phyloP scores from a whole-genome alignment of 2,888 invertebrate species.

The Xestia sexstrigata region DNA sequence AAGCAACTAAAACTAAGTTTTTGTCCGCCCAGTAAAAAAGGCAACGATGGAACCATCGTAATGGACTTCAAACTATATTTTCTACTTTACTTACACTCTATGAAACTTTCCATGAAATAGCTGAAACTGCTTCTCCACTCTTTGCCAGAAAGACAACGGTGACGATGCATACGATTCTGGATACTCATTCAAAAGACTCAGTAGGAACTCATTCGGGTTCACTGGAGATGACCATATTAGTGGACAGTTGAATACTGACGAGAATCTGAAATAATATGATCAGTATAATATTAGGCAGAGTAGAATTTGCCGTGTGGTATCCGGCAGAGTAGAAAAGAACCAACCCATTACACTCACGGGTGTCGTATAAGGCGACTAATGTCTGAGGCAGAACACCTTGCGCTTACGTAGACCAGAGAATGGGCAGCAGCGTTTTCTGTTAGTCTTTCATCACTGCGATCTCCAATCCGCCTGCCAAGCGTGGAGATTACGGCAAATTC shows the following conservation, averaged over 20 bases:
- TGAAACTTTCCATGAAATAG: neutral
- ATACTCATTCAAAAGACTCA: constrained; percentile 27
- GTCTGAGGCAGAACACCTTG: too few relatives aligned
- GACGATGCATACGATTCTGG: neutral
- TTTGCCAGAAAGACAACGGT: constrained; percentile 5
- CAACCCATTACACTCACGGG: too few relatives aligned
- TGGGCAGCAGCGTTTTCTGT: too few relatives aligned
- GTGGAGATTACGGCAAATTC: too few relatives aligned
- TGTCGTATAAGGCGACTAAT: too few relatives aligned
- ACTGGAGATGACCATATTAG: constrained; percentile 67
- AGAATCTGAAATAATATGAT: neutral
- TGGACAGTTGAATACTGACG: constrained; percentile 71
- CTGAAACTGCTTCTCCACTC: neutral
- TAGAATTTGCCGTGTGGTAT: too few relatives aligned
- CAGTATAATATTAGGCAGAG: neutral
- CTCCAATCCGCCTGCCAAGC: too few relatives aligned
- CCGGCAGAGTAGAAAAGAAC: too few relatives aligned
- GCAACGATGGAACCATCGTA: neutral
- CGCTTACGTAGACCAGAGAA: too few relatives aligned
- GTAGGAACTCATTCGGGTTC: constrained; percentile 64
- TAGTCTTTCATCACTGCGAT: too few relatives aligned
- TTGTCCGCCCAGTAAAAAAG: neutral
- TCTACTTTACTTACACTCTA: neutral
- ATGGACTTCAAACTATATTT: neutral
- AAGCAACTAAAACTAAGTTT: neutral